Conservation (phyloP, 2,888 invertebrate species). For the Yponomeuta sedellus region DNA sequence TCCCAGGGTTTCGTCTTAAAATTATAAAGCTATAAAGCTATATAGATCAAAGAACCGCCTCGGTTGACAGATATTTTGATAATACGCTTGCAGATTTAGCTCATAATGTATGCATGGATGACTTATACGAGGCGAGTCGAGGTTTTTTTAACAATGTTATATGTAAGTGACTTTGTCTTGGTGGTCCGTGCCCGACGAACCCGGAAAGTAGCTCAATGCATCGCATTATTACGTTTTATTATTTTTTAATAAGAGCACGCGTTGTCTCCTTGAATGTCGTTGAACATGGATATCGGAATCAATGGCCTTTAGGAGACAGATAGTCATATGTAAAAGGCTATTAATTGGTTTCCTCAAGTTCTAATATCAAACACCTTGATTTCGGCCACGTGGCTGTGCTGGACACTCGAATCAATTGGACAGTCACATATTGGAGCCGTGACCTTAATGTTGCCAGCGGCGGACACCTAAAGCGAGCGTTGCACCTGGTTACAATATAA, state of each 20-base stretch:
- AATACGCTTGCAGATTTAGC: conserved; percentile 52
- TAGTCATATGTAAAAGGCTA: not conserved
- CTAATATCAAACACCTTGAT: not conserved
- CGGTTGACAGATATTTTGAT: conserved; percentile 69
- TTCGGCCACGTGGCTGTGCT: conserved; percentile 36
- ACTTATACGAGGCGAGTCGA: conserved; percentile 59
- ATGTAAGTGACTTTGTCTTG: conserved; percentile 67
- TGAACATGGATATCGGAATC: not conserved
- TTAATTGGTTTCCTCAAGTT: not conserved
- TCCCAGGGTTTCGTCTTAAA: too few relatives aligned
- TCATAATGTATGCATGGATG: conserved; percentile 66
- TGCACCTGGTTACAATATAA: conserved; percentile 68
- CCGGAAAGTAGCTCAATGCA: conserved; percentile 56
- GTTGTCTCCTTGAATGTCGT: not conserved
- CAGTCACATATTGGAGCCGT: conserved; percentile 21
- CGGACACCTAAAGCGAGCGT: conserved; percentile 58
- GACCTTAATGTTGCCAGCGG: conserved; percentile 43
- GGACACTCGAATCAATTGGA: not conserved
- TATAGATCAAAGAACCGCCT: conserved; percentile 60
- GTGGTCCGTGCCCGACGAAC: conserved; percentile 52
- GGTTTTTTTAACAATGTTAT: conserved; percentile 61
- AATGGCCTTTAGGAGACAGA: conserved; percentile 26
- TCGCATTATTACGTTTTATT: conserved; percentile 18
- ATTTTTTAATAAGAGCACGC: not conserved
- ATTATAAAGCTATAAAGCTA: conserved; percentile 13